phyloP scores from a whole-genome alignment of 2,113 vertebrate species.

The Psettodes erumei region DNA sequence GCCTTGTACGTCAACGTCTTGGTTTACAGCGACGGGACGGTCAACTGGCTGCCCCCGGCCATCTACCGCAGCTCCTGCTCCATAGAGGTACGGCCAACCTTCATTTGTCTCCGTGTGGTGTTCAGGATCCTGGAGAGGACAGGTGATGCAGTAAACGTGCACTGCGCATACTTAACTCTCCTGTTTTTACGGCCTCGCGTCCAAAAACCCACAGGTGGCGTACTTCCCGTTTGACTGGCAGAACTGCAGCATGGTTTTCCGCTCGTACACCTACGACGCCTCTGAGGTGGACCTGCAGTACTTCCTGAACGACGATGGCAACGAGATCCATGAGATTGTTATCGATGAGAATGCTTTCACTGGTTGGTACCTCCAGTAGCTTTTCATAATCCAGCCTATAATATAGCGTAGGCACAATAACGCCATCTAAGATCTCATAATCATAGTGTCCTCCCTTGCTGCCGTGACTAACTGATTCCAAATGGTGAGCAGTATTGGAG shows the following conservation, averaged over 20 bases:
- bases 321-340: constrained; percentile 85
- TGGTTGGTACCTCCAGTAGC: constrained; percentile 73
- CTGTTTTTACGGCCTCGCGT: background rate
- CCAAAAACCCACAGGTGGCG: constrained; percentile 80
- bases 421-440: no score
- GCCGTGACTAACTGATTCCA: background rate
- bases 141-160: background rate
- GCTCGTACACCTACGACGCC: constrained; percentile 90
- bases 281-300: constrained; percentile 88
- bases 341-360: constrained; percentile 92
- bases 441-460: background rate
- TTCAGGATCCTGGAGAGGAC: background rate
- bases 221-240: constrained; percentile 96
- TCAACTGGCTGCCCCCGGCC: constrained; percentile 89
- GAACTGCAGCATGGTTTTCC: constrained; percentile 93
- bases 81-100: constrained; percentile 62
- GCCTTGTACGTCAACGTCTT: constrained; percentile 88
- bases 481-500: background rate
- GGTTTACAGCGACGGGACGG: constrained; percentile 81
- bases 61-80: constrained; percentile 89
- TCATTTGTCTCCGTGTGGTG: background rate
- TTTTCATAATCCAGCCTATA: background rate
- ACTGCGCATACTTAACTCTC: background rate
- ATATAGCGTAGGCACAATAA: background rate
- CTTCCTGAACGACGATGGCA: constrained; percentile 76